Evolutionary conservation across 92 coral and sea anemone species (phyloP).

Genomic region (Plumapathes pennacea): DNA sequence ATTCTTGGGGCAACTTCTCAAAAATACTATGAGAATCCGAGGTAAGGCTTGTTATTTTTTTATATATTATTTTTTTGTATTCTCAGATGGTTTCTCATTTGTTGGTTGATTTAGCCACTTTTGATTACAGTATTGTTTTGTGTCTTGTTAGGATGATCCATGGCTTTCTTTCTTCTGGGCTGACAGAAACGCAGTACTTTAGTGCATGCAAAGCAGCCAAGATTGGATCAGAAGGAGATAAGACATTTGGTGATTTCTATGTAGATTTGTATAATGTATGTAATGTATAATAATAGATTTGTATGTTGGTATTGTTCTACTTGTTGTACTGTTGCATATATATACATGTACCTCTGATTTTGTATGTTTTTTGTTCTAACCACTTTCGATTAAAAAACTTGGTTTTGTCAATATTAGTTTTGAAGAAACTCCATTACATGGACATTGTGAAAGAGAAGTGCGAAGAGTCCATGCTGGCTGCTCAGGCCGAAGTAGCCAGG

Average conservation of each 20-base stretch:
- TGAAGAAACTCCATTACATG: constrained; percentile 4
- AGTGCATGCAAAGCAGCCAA: constrained; percentile 27
- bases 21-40: constrained; percentile 11
- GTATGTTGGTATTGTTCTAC: too few species aligned
- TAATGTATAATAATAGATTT: too few species aligned
- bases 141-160: constrained; percentile 19
- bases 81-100: not conserved
- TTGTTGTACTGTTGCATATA: too few species aligned
- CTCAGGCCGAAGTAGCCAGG: constrained; percentile 8
- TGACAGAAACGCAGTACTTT: constrained; percentile 23
- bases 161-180: constrained; percentile 22
- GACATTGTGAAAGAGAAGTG: not conserved
- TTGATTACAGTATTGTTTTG: not conserved
- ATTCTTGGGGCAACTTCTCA: constrained; percentile 18
- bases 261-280: too few species aligned
- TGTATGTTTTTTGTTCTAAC: too few species aligned
- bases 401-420: not conserved
- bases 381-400: too few species aligned
- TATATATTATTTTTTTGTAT: not conserved
- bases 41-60: constrained; percentile 5
- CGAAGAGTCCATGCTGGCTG: constrained; percentile 7
- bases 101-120: not conserved
- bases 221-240: constrained; percentile 21
- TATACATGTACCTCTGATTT: too few species aligned
- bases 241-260: too few species aligned